A percentile compares a stretch with the other conserved stretches of the same genome.
These are phyloP conservation scores for Argya squamiceps DNA, from an alignment of 2,797 vertebrate species.

Conservation along the genomic window DNA sequence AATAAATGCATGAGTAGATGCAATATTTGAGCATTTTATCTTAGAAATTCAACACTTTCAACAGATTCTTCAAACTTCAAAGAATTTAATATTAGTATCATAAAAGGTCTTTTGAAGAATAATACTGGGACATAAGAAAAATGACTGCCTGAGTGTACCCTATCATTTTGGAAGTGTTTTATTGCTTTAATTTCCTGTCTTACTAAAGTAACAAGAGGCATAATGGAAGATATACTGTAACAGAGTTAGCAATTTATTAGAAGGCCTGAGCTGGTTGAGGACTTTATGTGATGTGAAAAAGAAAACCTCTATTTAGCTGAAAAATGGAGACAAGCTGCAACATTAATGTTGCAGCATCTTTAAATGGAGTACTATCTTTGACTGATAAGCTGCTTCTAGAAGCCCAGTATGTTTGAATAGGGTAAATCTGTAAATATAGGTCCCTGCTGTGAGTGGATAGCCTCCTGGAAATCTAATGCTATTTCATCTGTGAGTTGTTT, in stretches of 20 bases:
- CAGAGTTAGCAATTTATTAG: constrained; percentile 78
- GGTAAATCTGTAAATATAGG: constrained; percentile 33
- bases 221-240: constrained; percentile 80
- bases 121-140: constrained; percentile 79
- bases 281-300: constrained; percentile 74
- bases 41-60: constrained; percentile 76
- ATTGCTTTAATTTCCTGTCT: constrained; percentile 86
- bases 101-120: constrained; percentile 83
- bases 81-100: constrained; percentile 79
- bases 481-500: constrained; percentile 21
- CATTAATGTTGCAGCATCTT: constrained; percentile 64
- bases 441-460: constrained; percentile 15
- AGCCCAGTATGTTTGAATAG: constrained; percentile 27
- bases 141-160: constrained; percentile 75
- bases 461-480: constrained; percentile 36
- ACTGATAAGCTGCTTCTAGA: constrained; percentile 47
- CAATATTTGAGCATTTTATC: constrained; percentile 76
- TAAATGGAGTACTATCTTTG: constrained; percentile 48
- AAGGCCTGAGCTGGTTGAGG: constrained; percentile 67
- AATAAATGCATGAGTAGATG: constrained; percentile 78
- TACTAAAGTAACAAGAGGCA: constrained; percentile 79
- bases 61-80: constrained; percentile 80
- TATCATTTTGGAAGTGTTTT: constrained; percentile 81
- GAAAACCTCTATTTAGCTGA: constrained; percentile 72
- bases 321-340: constrained; percentile 66